Evolutionary conservation across 1,140 invertebrate species (phyloP).

Genomic region (Drosophila jambulina): DNA sequence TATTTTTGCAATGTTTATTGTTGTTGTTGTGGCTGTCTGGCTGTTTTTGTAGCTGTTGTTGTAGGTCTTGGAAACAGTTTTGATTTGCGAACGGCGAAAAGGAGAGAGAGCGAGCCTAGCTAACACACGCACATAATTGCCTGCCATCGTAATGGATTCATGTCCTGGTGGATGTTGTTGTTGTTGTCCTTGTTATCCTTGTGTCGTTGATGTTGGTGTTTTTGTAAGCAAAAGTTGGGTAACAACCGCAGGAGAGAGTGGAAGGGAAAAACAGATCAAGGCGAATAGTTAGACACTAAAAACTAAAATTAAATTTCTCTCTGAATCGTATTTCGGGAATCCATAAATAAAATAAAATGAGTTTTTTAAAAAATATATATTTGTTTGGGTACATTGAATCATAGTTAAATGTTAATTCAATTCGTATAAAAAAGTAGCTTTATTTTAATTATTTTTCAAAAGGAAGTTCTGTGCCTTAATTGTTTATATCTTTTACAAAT

Average conservation of each 20-base stretch:
- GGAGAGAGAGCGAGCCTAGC: constrained; percentile 18
- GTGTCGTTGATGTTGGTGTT: constrained; percentile 1
- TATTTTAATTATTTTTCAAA: neutral
- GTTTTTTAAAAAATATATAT: neutral
- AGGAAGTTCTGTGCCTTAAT: neutral
- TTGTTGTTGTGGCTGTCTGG: constrained; percentile 6
- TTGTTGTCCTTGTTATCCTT: constrained; percentile 16
- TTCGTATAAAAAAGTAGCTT: too few species aligned
- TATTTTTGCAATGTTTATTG: constrained; percentile 4
- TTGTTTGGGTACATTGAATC: neutral
- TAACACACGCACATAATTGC: constrained; percentile 78
- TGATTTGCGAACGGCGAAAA: constrained; percentile 52
- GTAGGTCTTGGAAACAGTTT: constrained; percentile 50
- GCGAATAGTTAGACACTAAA: constrained; percentile 6
- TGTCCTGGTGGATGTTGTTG: constrained; percentile 53
- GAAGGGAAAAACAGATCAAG: constrained; percentile 11
- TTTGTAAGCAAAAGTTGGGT: constrained; percentile 56
- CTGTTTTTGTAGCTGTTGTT: constrained; percentile 20
- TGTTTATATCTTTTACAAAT: too few species aligned
- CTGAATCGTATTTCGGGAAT: neutral
- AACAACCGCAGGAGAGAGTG: constrained; percentile 29
- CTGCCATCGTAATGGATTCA: constrained; percentile 77
- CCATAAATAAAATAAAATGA: neutral
- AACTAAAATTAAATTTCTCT: neutral
- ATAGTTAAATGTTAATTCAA: too few species aligned